Percentiles rank a stretch among this genome's conserved stretches.
phyloP scores from a whole-genome alignment of 37 sponge, comb jelly and placozoan species.

The Geodia barretti region DNA sequence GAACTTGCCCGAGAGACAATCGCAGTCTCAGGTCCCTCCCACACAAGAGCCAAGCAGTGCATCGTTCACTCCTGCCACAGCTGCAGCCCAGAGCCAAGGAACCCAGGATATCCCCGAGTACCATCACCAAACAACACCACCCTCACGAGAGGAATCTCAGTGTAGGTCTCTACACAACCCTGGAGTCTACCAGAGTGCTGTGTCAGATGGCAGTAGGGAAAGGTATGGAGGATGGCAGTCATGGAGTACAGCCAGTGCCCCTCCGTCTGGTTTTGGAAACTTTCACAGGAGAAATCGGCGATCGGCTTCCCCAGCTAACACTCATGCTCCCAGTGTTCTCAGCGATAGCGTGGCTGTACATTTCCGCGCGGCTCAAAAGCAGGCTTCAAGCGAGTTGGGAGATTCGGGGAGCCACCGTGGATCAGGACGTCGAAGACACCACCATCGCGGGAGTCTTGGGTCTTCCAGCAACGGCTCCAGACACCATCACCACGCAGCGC shows the following conservation, averaged over 20 bases:
- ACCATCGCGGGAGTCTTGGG: neutral
- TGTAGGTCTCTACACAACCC: neutral
- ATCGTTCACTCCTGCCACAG: neutral
- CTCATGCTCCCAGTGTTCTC: neutral
- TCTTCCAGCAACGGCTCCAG: neutral
- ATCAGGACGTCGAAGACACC: neutral
- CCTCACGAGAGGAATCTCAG: neutral
- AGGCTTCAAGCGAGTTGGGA: neutral
- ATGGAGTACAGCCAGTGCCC: neutral
- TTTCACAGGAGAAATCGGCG: neutral
- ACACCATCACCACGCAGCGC: neutral
- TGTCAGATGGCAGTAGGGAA: neutral
- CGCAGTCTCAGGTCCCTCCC: neutral
- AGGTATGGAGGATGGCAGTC: neutral
- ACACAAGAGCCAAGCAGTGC: neutral
- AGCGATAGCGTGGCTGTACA: neutral
- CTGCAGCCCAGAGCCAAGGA: neutral
- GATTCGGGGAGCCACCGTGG: neutral
- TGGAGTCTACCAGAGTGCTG: neutral
- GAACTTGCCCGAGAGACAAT: neutral
- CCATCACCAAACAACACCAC: neutral
- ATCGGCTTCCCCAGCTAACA: neutral
- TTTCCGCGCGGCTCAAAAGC: neutral
- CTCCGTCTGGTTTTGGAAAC: neutral
- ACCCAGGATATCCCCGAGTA: too few relatives aligned